Conservation (phyloP, 2,888 invertebrate species). For the Rotaria macrura region DNA sequence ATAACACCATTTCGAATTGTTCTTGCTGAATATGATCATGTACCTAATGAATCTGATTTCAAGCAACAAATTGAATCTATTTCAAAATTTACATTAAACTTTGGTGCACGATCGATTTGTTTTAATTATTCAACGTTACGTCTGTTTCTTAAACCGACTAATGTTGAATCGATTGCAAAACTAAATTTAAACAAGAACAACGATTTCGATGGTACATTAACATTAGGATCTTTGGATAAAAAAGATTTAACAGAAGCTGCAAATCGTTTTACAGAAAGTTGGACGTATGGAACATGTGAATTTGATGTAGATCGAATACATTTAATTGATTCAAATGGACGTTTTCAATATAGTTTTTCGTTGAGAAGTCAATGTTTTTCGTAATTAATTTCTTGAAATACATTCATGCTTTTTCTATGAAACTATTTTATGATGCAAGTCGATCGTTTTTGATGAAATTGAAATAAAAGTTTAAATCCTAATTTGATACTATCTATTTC, state of each 20-base stretch:
- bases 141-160: neutral
- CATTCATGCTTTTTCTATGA: too few relatives aligned
- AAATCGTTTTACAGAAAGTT: neutral
- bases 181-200: neutral
- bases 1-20: neutral
- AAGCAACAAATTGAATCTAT: neutral
- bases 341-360: neutral
- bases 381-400: too few relatives aligned
- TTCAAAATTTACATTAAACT: neutral
- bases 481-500: too few relatives aligned
- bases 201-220: neutral
- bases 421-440: too few relatives aligned
- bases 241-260: neutral
- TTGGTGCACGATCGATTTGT: neutral
- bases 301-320: neutral
- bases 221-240: conserved; percentile 1
- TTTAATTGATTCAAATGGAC: neutral
- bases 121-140: neutral
- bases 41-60: neutral
- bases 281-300: neutral
- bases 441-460: too few relatives aligned
- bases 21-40: neutral
- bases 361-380: neutral
- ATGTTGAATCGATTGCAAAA: neutral
- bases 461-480: too few relatives aligned